Evolutionary conservation across 2,888 invertebrate species (phyloP).

Genomic region (Pseudococcus jackbeardsleyi): DNA sequence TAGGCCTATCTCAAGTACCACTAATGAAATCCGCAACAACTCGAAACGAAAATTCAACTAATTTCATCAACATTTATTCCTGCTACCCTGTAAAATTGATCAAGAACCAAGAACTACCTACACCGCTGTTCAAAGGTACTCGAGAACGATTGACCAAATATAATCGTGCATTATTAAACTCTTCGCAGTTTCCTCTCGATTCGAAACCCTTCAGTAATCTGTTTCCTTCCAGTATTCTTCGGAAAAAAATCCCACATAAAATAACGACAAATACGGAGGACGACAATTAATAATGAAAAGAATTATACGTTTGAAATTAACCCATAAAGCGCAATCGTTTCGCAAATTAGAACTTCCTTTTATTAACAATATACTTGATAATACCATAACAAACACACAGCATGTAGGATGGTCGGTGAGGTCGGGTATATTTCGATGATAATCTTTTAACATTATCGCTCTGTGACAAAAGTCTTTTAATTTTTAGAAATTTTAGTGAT

Average conservation of each 20-base stretch:
- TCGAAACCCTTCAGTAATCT: background rate
- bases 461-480: conserved; percentile 5
- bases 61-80: too few relatives aligned
- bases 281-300: conserved; percentile 63
- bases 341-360: conserved; percentile 65
- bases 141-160: background rate
- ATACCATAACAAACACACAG: conserved; percentile 39
- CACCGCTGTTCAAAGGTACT: background rate
- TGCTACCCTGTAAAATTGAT: background rate
- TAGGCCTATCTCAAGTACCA: background rate
- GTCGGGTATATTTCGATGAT: conserved; percentile 45
- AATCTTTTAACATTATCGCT: conserved; percentile 1
- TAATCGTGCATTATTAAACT: background rate
- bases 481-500: conserved; percentile 43
- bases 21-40: too few relatives aligned
- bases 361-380: conserved; percentile 60
- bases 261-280: conserved; percentile 51
- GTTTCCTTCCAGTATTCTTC: conserved; percentile 39
- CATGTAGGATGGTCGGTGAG: conserved; percentile 42
- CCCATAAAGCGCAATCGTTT: conserved; percentile 63
- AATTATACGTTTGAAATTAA: conserved; percentile 62
- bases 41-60: too few relatives aligned
- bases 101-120: background rate
- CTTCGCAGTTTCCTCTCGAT: background rate
- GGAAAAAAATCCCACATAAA: conserved; percentile 54